These are phyloP conservation scores for Sorex araneus DNA, from an alignment of 2,113 vertebrate species.

Conservation along the genomic window DNA sequence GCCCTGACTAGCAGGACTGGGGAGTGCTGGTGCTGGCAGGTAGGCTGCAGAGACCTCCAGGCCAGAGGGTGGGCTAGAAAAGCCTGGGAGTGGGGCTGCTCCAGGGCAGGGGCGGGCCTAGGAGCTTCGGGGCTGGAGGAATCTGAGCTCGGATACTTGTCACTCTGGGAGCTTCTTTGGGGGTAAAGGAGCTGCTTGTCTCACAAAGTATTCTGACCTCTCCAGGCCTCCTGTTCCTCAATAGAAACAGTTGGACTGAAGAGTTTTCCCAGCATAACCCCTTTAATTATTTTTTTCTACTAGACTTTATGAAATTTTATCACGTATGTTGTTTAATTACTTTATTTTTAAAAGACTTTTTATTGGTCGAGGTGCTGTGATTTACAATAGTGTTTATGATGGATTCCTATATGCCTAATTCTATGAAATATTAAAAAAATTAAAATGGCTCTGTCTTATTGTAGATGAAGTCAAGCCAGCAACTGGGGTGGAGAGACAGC, in stretches of 20 bases:
- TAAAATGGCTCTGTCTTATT: not conserved
- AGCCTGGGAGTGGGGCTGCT: too few relatives aligned
- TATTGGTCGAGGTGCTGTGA: too few relatives aligned
- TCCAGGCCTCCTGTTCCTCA: not conserved
- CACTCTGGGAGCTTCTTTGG: conserved; percentile 8
- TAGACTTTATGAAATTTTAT: conserved; percentile 9
- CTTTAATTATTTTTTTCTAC: conserved; percentile 4
- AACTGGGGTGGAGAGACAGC: too few relatives aligned
- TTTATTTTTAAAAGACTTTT: too few relatives aligned
- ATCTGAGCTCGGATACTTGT: not conserved
- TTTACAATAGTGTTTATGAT: too few relatives aligned
- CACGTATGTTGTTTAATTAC: not conserved
- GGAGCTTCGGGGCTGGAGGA: too few relatives aligned
- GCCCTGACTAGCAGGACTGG: too few relatives aligned
- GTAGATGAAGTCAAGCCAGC: not conserved
- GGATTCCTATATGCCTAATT: too few relatives aligned
- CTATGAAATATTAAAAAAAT: not conserved
- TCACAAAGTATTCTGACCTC: not conserved
- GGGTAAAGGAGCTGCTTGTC: conserved; percentile 42
- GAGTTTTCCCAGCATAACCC: not conserved
- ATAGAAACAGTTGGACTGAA: not conserved
- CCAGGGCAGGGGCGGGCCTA: too few relatives aligned
- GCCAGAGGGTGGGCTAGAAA: too few relatives aligned
- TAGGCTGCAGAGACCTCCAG: too few relatives aligned
- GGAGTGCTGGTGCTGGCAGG: too few relatives aligned